phyloP scores from a whole-genome alignment of 2,113 vertebrate genomes.

The Alexandromys fortis region DNA sequence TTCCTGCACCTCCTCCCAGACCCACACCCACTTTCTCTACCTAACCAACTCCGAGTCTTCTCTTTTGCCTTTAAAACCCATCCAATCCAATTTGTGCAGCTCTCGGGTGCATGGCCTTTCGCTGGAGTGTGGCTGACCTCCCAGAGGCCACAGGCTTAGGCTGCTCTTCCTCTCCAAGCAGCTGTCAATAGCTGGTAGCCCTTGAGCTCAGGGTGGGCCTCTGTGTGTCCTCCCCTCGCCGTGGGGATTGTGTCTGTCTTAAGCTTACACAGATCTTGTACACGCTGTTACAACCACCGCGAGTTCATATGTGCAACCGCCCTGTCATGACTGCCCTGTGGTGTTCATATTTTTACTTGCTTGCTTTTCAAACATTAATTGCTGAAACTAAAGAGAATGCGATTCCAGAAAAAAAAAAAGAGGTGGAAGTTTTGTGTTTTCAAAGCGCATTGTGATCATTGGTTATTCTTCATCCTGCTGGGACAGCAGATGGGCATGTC shows the following conservation, averaged over 20 bases:
- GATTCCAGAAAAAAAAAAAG: conserved; percentile 51
- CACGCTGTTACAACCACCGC: neutral
- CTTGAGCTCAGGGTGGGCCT: no score
- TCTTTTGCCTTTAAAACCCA: neutral
- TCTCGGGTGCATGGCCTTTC: neutral
- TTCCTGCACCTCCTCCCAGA: neutral
- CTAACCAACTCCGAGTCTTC: no score
- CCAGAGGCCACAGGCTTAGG: neutral
- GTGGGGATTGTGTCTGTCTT: neutral
- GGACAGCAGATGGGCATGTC: conserved; percentile 63
- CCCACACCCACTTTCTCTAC: neutral
- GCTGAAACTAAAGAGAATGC: conserved; percentile 40
- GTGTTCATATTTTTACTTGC: neutral
- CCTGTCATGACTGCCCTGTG: neutral
- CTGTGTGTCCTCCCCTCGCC: neutral
- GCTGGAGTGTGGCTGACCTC: neutral
- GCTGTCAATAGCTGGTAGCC: neutral
- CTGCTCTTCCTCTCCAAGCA: neutral
- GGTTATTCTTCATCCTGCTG: conserved; percentile 49
- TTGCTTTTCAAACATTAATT: neutral
- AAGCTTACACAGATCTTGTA: neutral
- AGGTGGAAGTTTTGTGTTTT: conserved; percentile 36
- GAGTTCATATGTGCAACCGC: neutral
- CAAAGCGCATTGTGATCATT: conserved; percentile 7
- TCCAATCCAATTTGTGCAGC: neutral